These are phyloP conservation scores for Microtus ochrogaster DNA, from an alignment of 2,113 vertebrate genomes.

Conservation along the genomic window DNA sequence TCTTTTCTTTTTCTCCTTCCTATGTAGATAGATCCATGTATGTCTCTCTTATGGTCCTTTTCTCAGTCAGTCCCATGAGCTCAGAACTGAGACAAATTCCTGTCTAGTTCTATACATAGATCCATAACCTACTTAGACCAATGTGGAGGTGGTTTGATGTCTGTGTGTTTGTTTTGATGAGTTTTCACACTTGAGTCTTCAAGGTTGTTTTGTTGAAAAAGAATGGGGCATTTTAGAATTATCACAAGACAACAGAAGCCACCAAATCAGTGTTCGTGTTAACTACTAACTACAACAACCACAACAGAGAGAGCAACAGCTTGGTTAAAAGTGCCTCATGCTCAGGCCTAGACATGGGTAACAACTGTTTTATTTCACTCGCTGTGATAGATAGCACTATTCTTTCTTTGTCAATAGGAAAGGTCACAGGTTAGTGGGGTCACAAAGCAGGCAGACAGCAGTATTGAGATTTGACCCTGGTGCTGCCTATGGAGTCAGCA, in stretches of 20 bases:
- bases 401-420: too few relatives aligned
- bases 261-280: background rate
- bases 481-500: background rate
- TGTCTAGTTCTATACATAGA: background rate
- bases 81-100: background rate
- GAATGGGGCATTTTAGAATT: background rate
- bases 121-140: background rate
- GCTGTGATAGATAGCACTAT: background rate
- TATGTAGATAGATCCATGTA: too few relatives aligned
- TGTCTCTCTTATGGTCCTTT: too few relatives aligned
- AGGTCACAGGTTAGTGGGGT: background rate
- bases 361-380: background rate
- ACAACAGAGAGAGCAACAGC: rapidly evolving
- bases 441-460: background rate
- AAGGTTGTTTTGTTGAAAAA: background rate
- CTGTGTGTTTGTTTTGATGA: background rate
- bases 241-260: background rate
- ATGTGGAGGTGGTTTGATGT: background rate
- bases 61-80: background rate
- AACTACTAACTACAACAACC: background rate
- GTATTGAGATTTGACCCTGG: background rate
- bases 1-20: too few relatives aligned
- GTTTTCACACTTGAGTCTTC: background rate
- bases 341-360: background rate
- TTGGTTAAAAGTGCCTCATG: background rate